Conservation (phyloP, 2,113 vertebrate species). For the Gnathonemus echidnorhynchus region DNA sequence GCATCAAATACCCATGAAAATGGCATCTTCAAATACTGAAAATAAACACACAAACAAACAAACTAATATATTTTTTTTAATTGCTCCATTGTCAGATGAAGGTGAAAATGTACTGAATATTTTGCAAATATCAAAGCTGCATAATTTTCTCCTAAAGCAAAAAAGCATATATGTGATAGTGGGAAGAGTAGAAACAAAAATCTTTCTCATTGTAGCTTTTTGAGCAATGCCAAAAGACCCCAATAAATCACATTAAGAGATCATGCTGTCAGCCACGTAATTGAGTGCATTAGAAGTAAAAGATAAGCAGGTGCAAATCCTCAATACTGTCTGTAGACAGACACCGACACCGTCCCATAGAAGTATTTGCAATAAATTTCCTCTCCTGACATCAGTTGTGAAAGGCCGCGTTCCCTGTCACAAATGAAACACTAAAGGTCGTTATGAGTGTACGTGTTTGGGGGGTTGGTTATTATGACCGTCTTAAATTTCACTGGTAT, state of each 20-base stretch:
- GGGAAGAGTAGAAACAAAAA: background rate
- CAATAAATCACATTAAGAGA: background rate
- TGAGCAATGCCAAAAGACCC: too few relatives aligned
- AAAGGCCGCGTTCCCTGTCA: constrained; percentile 3
- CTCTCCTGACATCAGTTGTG: background rate
- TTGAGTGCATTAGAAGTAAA: constrained; percentile 5
- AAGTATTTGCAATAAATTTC: background rate
- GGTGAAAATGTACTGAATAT: background rate
- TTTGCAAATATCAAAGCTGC: background rate
- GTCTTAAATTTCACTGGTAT: constrained; percentile 26
- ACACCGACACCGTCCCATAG: background rate
- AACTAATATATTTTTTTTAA: background rate
- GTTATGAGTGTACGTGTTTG: constrained; percentile 8
- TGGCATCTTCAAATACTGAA: background rate
- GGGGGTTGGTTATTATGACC: background rate
- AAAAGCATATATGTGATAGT: background rate
- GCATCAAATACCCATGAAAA: background rate
- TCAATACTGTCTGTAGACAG: constrained; percentile 6
- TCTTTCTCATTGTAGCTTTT: background rate
- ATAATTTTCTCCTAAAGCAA: background rate
- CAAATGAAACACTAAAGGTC: background rate
- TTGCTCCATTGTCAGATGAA: background rate
- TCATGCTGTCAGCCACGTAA: background rate
- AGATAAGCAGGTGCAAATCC: background rate
- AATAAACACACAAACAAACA: background rate